Base-by-base conservation (phyloP, 2,797 vertebrate genomes). In the Sarcophilus harrisii region DNA sequence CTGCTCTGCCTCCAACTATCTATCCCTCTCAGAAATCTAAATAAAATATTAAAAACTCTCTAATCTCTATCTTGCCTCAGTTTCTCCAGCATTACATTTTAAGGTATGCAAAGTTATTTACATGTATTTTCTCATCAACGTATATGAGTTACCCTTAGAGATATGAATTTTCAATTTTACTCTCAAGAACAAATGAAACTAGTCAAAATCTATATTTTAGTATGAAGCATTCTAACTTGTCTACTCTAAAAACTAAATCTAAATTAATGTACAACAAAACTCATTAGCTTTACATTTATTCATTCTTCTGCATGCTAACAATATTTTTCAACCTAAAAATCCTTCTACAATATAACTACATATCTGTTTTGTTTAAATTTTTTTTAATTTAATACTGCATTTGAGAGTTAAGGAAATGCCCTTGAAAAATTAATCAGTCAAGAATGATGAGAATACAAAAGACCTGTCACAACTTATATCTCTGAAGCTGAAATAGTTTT, bases 161-260 rank as follows among this genome's bases (percentile, higher is more conserved):
- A n/a, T 45, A n/a, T 55, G 93, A 91, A 94, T 52, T 87, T 90
- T 0, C 57, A 91, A 93, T 5, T 91, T 24, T 59, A 1, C 30
- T 58, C 81, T 92, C 52, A 94, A 92, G 95, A 96, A 95, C 6
- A 95, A 95, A 95, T 66, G n/a, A 90, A 89, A 90, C 21, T 59
- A 16, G 57, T 58, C 4, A 57, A 13, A 87, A 58, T 54, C 28
- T 90, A 81, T 49, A 91, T 66, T 94, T 96, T 73, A 93, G n/a
- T 45, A 28, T 57, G 90, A 95, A 97, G 32, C 2, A 38, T 94
- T 95, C 93, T 45, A 81, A 94, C 96, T 66, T 93, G 38, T 62
- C 38, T 91, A 14, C 49, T 94, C 93, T 92, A 6, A 96, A 96
- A 96, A 92, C 58, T 54, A 92, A 94, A 59, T 87, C 49, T 58